Base-by-base conservation (phyloP, 2,797 vertebrate genomes). In the Apodemus agrarius region DNA sequence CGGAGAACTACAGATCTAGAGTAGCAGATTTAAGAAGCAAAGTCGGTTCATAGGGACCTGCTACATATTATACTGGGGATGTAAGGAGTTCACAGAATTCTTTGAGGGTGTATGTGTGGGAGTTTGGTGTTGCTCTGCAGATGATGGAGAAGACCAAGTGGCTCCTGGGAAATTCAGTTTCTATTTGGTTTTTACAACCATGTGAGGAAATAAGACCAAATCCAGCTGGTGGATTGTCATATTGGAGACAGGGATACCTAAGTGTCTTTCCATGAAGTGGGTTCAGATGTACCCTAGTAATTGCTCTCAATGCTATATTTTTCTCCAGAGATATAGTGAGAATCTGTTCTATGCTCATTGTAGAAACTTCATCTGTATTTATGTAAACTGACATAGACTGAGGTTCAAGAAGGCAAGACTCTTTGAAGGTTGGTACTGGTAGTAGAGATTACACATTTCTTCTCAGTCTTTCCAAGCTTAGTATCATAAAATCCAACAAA, bases 51-150 rank as follows among this genome's bases (percentile, higher is more conserved):
- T 19, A 37, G 52, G 69, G 52, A 88, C 16, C 22, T 67, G 49
- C 22, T 85, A 11, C 4, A 54, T 49, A 59, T 81, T 6, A 75
- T 65, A 29, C 67, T 19, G 37, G 34, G 74, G 26, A 9, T 67
- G 1, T 24, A 82, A 88, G 22, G 80, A 12, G 31, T 67, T 96
- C n/a, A 31, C 46, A 9, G 72, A n/a, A n/a, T 6, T 49, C 90
- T 91, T 76, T 21, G 6, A 29, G 26, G 7, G 26, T 3, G 57
- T 37, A 26, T 79, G 21, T 16, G 34, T 74, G 24, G 59, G 74
- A 95, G 29, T 90, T 85, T 76, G 59, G 46, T 74, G 91, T 91
- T 72, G 34, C 65, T 57, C 65, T 95, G 69, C 10, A 91, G 63
- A 43, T 91, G n/a, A 69, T 93, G 31, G 61, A 82, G 31, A 89